Conservation (phyloP, 2,113 vertebrate genomes). For the Channa argus region DNA sequence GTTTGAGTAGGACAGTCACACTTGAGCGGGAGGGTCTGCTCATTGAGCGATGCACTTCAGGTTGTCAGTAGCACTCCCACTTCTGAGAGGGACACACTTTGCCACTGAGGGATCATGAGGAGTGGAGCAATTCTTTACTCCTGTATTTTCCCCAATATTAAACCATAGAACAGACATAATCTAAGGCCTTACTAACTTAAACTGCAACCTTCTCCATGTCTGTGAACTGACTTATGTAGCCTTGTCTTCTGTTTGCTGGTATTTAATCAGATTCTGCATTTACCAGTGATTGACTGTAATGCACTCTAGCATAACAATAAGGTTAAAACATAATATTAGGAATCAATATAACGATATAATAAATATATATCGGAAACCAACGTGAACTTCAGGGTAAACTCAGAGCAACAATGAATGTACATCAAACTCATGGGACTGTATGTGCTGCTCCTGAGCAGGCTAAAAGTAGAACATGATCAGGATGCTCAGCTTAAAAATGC, state of each 20-base stretch:
- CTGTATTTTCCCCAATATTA: constrained; percentile 4
- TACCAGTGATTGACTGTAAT: neutral
- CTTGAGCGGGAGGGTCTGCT: no score
- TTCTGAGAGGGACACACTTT: constrained; percentile 21
- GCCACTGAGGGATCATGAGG: constrained; percentile 26
- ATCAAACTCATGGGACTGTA: no score
- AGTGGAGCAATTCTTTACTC: constrained; percentile 24
- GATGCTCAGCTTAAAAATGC: no score
- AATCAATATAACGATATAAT: no score
- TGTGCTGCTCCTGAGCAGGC: no score
- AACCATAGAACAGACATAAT: constrained; percentile 14
- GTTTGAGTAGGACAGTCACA: no score
- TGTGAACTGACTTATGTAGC: neutral
- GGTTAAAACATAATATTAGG: no score
- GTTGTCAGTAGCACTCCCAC: constrained; percentile 3
- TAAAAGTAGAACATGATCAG: no score
- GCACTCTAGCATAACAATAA: neutral
- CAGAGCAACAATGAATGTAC: no score
- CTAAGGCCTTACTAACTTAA: constrained; percentile 16
- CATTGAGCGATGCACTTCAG: neutral
- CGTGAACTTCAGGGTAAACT: no score
- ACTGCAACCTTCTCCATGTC: neutral
- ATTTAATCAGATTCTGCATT: neutral
- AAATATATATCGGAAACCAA: no score
- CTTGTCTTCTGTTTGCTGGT: neutral